Evolutionary conservation across 2,888 invertebrate species (phyloP).

Genomic region (Gortyna flavago): DNA sequence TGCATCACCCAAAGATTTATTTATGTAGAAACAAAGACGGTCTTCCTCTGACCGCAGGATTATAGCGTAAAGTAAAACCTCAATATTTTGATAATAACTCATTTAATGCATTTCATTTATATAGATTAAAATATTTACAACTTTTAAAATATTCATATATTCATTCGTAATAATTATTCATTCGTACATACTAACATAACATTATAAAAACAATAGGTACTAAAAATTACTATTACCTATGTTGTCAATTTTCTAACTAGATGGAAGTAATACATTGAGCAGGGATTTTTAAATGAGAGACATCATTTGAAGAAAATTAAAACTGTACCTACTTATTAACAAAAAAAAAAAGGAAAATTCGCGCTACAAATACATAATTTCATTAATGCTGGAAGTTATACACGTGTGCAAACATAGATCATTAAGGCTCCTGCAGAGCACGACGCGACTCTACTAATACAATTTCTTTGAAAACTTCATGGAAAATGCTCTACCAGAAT

Average conservation of each 20-base stretch:
- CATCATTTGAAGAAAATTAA: background rate
- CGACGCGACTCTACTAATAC: background rate
- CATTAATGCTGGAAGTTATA: background rate
- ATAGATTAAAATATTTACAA: slow-evolving; percentile 53
- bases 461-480: background rate
- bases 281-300: background rate
- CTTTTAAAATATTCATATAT: slow-evolving; percentile 13
- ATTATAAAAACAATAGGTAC: slow-evolving; percentile 25
- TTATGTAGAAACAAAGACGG: too few species aligned
- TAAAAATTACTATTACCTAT: slow-evolving; percentile 10
- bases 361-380: background rate
- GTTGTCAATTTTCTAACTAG: slow-evolving; percentile 35
- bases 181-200: slow-evolving; percentile 27
- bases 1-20: too few species aligned
- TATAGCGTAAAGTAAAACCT: slow-evolving; percentile 6
- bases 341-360: background rate
- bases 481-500: background rate
- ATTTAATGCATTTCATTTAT: slow-evolving; percentile 46
- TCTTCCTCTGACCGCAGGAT: background rate
- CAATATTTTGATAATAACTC: slow-evolving; percentile 28
- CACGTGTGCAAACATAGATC: background rate
- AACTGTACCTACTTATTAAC: background rate
- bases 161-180: slow-evolving; percentile 29
- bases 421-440: background rate
- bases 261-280: slow-evolving; percentile 12